These are phyloP conservation scores for Polyergus mexicanus DNA, from an alignment of 1,140 invertebrate species.

Conservation along the genomic window DNA sequence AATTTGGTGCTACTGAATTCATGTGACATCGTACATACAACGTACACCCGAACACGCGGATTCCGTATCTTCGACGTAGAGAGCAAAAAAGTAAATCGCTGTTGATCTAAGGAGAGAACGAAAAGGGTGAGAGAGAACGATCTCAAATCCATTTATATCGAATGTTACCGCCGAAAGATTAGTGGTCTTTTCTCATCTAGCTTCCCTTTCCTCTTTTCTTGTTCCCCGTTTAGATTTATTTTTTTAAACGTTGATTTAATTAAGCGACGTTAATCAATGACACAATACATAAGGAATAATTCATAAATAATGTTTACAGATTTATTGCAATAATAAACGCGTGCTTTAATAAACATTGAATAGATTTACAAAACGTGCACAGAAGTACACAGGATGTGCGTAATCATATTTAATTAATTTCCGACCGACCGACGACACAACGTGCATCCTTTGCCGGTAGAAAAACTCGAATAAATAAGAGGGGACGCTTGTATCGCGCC, in stretches of 20 bases:
- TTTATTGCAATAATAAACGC: neutral
- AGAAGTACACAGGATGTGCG: neutral
- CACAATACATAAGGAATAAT: neutral
- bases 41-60: constrained; percentile 53
- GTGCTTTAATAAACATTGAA: too few relatives aligned
- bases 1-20: constrained; percentile 74
- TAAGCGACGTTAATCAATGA: neutral
- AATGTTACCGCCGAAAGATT: constrained; percentile 82
- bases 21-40: constrained; percentile 68
- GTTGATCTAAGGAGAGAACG: neutral
- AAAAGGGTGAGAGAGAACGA: constrained; percentile 71
- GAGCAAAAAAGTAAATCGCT: constrained; percentile 44
- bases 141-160: constrained; percentile 85
- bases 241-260: neutral
- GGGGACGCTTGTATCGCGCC: constrained; percentile 31
- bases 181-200: constrained; percentile 66
- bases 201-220: constrained; percentile 47
- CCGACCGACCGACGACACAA: constrained; percentile 26
- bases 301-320: neutral
- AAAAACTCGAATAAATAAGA: constrained; percentile 53
- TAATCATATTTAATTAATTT: constrained; percentile 61
- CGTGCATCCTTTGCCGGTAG: neutral
- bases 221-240: constrained; percentile 7
- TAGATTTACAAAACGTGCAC: neutral
- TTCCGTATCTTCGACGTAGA: constrained; percentile 17